Base-by-base conservation (phyloP, 2,113 vertebrate species). In the Odontesthes bonariensis region DNA sequence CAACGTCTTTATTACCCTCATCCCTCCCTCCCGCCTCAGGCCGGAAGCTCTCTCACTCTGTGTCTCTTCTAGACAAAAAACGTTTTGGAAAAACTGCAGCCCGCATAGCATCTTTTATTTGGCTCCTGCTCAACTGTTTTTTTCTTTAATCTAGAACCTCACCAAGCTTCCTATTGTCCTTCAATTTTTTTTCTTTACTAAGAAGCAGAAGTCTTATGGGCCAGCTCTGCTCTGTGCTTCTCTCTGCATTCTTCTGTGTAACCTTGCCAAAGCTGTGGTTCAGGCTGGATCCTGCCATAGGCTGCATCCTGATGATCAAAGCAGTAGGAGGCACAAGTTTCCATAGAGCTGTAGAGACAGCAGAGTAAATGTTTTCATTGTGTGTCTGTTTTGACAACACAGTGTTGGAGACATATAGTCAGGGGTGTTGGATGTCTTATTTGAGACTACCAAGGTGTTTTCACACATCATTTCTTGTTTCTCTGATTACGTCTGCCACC, bases 241-340 rank as follows among this genome's bases (percentile, higher is more conserved):
- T n/a, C 56, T 68, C 38, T 70, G 51, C 51, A 19, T 69, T 52
- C 42, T n/a, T 65, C 68, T 40, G 71, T 57, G 84, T 77, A 52
- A 62, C 73, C 33, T 46, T 63, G 70, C 82, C 80, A 81, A 64
- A 38, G 2, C 73, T 59, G 80, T 59, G 68, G 61, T 59, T 80
- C 69, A 69, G 72, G 20, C 72, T 75, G 81, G 65, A 69, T 67
- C 6, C 53, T 62, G 77, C 32, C 65, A 53, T 69, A 72, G 53
- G 61, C 56, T 8, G 65, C 53, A 73, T 54, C 32, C 75, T 64
- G 19, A 72, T 63, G 75, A 76, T 77, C 54, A 72, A 53, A 82
- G 55, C 73, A 75, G 56, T 57, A 77, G 66, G 8, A 55, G 38
- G 27, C 32, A 52, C 20, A 64, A 68, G 44, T 81, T 84, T 82